A percentile compares a stretch with the other conserved stretches of the same genome.
These are phyloP conservation scores for Aphelinus atriplicis DNA, from an alignment of 1,140 invertebrate genomes.

Conservation along the genomic window DNA sequence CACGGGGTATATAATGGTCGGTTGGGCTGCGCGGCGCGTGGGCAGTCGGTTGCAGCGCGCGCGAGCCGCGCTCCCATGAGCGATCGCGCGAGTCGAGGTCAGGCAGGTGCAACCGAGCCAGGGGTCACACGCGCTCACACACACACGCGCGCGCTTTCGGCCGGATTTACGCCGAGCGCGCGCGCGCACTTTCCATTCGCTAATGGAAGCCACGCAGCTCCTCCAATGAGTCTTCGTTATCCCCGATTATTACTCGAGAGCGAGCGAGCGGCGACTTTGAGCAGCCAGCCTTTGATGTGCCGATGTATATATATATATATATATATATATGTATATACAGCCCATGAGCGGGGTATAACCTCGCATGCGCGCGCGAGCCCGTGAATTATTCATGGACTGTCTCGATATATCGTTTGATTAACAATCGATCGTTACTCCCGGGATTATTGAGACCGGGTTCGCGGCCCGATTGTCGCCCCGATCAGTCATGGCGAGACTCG, in stretches of 20 bases:
- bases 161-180: too few species aligned
- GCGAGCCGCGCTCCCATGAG: constrained; percentile 12
- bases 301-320: too few species aligned
- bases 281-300: too few species aligned
- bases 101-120: constrained; percentile 57
- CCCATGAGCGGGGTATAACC: too few species aligned
- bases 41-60: constrained; percentile 11
- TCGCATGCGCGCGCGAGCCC: background rate
- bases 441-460: too few species aligned
- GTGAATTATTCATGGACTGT: constrained; percentile 15
- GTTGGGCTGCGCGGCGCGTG: background rate
- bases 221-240: background rate
- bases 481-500: too few species aligned
- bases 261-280: too few species aligned
- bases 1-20: too few species aligned
- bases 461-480: too few species aligned
- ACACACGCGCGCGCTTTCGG: constrained; percentile 43
- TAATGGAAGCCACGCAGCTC: background rate
- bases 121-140: constrained; percentile 45
- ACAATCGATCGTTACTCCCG: constrained; percentile 1
- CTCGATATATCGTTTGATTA: constrained; percentile 21
- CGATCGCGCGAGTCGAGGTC: constrained; percentile 48
- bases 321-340: constrained; percentile 25
- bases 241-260: too few species aligned
- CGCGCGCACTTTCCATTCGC: constrained; percentile 41